Base-by-base conservation (phyloP, 1,140 invertebrate genomes). In the Drosophila tropicalis region DNA sequence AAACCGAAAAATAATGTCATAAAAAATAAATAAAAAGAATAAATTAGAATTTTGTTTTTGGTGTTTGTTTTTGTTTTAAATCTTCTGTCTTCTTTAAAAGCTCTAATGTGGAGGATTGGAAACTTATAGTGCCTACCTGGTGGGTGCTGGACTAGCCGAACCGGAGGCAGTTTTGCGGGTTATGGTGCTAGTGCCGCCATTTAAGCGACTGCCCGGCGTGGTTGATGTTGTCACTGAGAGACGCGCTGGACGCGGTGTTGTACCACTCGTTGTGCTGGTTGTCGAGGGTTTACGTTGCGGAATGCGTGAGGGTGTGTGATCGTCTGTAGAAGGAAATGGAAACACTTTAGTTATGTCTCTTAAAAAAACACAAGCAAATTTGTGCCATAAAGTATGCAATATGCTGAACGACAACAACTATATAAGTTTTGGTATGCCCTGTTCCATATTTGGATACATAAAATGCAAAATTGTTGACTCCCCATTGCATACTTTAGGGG, bases 111-210 rank as follows among this genome's bases (percentile, higher is more conserved):
- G 3, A 7, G 9, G 9, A n/a, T 9, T 36, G 39, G 54, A 73
- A n/a, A 39, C 10, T 13, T 12, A 12, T 4, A 3, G 29, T 39
- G 32, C 76, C 91, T 93, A 96, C 95, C 95, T 95, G 92, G 94
- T 93, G 66, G 95, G 94, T 29, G 94, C 94, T 51, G 95, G 95
- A 76, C 95, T 96, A 40, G 94, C 91, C 15, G 95, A 93, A 39
- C 95, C 95, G 25, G 96, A 96, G 10, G 96, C 95, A 34, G 96
- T 96, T 71, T 96, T 94, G 12, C 96, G 93, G 12, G 94, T 95
- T 22, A 93, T 94, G n/a, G 94, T 94, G 62, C 80, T 81, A 41
- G 86, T 92, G 51, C 93, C 93, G 51, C 93, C 93, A 66, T 93
- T 94, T 90, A 90, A 73, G 9, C 90, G 90, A 44, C 60, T 93